Base-by-base conservation (phyloP, 2,888 invertebrate genomes). In the Drosophila algonquin region DNA sequence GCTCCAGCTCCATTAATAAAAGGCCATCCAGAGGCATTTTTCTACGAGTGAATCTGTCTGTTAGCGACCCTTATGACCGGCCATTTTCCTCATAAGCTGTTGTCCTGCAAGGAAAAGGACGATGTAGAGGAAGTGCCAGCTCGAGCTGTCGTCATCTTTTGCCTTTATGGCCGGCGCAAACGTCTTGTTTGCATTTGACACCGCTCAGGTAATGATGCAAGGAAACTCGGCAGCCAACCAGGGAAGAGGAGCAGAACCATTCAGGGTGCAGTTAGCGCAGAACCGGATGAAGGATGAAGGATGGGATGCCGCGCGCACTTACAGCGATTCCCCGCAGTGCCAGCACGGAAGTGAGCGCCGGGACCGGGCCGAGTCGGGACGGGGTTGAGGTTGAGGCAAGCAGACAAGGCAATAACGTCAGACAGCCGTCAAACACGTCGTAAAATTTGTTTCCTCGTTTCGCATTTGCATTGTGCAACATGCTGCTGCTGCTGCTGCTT, bases 381-480 rank as follows among this genome's bases (percentile, higher is more conserved):
- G 12, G 72, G 16, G 30, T 59, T 45, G 55, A 46, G 60, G 24
- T 59, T 40, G 55, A 46, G 55, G 16, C 24, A 52, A 47, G 55
- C 45, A 58, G 65, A 60, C 56, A 55, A 48, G 46, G 53, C 58
- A 55, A 76, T 63, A 61, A 54, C 53, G 32, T 57, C 68, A 76
- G 82, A 80, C 88, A 88, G 89, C 89, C 90, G 81, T 90, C 83
- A 90, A 91, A 91, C 89, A 90, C 77, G 81, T 90, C 90, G 81
- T 90, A 91, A 90, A 90, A 90, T 79, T 81, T 87, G 78, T 80
- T 86, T 81, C 69, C 80, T 85, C 76, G 79, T 77, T 77, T 86
- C 64, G 74, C 76, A 85, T 84, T 84, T 84, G 79, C 80, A 87
- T 81, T 80, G 87, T 76, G 78, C 78, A 79, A 75, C 74, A 54